Percentiles rank a stretch among this genome's conserved stretches.
Evolutionary conservation across 2,113 vertebrate genomes (phyloP).

Genomic region (Podocnemis expansa): DNA sequence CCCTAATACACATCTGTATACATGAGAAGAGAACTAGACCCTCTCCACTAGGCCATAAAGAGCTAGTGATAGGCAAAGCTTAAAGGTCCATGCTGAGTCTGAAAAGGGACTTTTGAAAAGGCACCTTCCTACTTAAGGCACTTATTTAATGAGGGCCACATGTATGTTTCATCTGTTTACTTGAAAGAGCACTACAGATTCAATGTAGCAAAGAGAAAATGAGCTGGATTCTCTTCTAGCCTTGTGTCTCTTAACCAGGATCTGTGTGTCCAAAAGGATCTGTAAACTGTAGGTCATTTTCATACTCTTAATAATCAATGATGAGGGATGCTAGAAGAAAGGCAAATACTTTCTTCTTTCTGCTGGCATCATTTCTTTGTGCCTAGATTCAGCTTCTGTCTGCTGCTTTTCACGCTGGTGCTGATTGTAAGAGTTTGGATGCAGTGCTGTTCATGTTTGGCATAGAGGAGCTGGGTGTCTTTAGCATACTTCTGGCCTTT

Average conservation of each 20-base stretch:
- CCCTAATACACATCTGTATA: background rate
- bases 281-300: background rate
- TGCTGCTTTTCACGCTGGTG: background rate
- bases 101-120: background rate
- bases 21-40: background rate
- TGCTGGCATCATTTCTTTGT: background rate
- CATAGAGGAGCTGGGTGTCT: rapidly evolving
- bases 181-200: background rate
- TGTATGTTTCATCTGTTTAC: background rate
- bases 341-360: background rate
- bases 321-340: background rate
- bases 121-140: background rate
- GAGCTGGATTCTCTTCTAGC: background rate
- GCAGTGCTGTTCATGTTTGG: background rate
- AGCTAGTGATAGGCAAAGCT: background rate
- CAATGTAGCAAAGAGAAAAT: background rate
- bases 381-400: background rate
- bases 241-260: background rate
- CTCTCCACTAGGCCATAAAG: background rate
- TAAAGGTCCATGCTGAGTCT: background rate
- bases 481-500: background rate
- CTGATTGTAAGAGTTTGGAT: background rate
- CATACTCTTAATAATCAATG: background rate
- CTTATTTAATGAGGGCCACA: background rate
- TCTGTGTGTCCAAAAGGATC: background rate